Percentiles rank a stretch among this genome's conserved stretches.
These are phyloP conservation scores for Tetrax tetrax DNA, from an alignment of 2,113 vertebrate species.

Conservation along the genomic window DNA sequence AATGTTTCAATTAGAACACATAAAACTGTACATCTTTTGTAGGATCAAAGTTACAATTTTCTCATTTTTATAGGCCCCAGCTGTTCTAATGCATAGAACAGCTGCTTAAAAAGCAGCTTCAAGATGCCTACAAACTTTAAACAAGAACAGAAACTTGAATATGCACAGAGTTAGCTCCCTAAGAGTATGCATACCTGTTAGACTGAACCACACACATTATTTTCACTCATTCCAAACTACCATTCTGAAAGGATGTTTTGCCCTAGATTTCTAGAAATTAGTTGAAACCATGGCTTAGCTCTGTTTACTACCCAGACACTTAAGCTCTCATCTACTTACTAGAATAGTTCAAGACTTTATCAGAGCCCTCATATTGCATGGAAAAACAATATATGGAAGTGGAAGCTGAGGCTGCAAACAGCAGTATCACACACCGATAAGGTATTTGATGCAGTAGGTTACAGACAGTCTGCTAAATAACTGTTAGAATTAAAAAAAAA, in stretches of 20 bases:
- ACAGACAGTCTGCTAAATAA: not conserved
- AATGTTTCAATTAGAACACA: not conserved
- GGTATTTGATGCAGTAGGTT: not conserved
- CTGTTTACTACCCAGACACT: not conserved
- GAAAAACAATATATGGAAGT: not conserved
- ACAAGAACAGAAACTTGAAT: not conserved
- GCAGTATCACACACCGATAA: not conserved
- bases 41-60: not conserved
- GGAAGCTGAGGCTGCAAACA: not conserved
- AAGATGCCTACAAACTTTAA: not conserved
- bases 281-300: not conserved
- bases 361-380: not conserved
- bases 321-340: not conserved
- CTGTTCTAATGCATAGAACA: not conserved
- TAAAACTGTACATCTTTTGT: not conserved
- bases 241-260: not conserved
- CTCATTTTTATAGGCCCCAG: not conserved
- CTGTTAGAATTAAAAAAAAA: not conserved
- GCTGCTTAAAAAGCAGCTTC: not conserved
- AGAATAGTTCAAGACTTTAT: not conserved
- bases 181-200: not conserved
- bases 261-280: not conserved
- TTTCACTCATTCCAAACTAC: not conserved
- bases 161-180: not conserved
- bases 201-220: rapidly evolving